phyloP scores from a whole-genome alignment of 2,113 vertebrate genomes.

The Recurvirostra avosetta region DNA sequence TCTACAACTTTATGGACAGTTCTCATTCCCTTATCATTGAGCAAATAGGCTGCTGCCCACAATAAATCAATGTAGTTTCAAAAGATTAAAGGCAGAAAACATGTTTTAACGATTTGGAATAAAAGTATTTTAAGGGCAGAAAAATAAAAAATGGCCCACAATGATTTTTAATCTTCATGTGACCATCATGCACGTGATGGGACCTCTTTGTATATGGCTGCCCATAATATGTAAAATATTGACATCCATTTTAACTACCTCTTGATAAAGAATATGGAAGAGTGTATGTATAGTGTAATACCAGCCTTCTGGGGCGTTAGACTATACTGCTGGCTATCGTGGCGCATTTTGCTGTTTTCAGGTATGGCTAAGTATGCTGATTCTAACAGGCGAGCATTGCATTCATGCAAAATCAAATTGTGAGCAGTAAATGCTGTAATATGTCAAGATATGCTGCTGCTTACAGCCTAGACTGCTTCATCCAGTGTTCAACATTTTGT shows the following conservation, averaged over 20 bases:
- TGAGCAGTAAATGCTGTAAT: background rate
- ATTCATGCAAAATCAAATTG: accelerated
- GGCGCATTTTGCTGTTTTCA: background rate
- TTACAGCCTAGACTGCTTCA: background rate
- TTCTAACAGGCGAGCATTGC: background rate
- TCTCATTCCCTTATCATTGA: background rate
- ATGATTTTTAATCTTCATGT: background rate
- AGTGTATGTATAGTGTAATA: background rate
- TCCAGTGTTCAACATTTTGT: accelerated
- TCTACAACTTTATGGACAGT: background rate
- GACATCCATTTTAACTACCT: background rate
- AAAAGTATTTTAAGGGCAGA: background rate
- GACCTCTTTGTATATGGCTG: background rate
- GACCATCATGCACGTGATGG: background rate
- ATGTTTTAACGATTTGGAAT: background rate
- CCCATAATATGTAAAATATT: background rate
- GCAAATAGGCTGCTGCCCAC: background rate
- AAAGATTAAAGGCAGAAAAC: background rate
- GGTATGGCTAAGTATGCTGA: accelerated
- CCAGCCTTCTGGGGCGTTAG: background rate
- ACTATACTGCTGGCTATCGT: accelerated
- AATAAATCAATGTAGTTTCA: background rate
- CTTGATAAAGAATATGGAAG: background rate
- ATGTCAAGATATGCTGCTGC: background rate
- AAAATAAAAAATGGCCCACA: background rate